phyloP scores from a whole-genome alignment of 2,888 invertebrate genomes.

The Mactromeris polynyma region DNA sequence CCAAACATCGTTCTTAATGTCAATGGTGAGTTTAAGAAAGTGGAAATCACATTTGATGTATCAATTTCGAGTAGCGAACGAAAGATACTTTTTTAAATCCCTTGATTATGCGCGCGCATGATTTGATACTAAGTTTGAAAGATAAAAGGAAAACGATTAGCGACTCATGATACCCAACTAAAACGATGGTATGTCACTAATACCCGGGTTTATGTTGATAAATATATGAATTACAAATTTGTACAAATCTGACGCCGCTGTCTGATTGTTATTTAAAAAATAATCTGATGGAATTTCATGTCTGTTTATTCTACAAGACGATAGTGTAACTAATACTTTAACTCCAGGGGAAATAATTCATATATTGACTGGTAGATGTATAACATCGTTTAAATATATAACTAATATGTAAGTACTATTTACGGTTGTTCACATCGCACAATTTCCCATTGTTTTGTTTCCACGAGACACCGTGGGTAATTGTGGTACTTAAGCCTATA shows the following conservation, averaged over 20 bases:
- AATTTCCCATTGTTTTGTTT: too few relatives aligned
- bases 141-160: conserved; percentile 56
- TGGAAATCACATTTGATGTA: conserved; percentile 46
- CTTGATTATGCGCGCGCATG: conserved; percentile 30
- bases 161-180: conserved; percentile 49
- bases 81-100: conserved; percentile 57
- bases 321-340: neutral
- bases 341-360: neutral
- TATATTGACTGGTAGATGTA: too few relatives aligned
- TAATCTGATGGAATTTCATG: conserved; percentile 38
- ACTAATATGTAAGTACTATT: too few relatives aligned
- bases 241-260: conserved; percentile 62
- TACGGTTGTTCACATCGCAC: too few relatives aligned
- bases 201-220: conserved; percentile 40
- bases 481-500: too few relatives aligned
- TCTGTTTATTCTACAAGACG: conserved; percentile 3
- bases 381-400: too few relatives aligned
- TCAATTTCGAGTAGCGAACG: conserved; percentile 38
- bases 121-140: conserved; percentile 28
- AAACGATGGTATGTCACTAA: conserved; percentile 35
- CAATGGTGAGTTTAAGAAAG: conserved; percentile 44
- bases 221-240: conserved; percentile 64
- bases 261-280: conserved; percentile 23
- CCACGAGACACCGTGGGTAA: too few relatives aligned
- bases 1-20: conserved; percentile 58